These are phyloP conservation scores for Anastrepha obliqua DNA, from an alignment of 1,140 invertebrate genomes.

Conservation along the genomic window DNA sequence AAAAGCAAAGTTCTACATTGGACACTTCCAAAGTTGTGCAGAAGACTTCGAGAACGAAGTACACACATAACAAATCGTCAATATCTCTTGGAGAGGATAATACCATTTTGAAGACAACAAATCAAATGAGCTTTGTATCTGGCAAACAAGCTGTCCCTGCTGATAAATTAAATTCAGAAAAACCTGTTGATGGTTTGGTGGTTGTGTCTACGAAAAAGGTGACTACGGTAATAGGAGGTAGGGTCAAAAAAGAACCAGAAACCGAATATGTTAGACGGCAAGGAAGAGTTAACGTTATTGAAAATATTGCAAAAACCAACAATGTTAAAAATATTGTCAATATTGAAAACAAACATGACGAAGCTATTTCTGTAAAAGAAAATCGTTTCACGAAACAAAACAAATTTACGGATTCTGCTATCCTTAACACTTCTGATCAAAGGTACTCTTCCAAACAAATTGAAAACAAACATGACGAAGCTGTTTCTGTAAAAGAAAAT, in stretches of 20 bases:
- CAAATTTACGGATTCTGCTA: neutral
- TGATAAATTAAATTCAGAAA: conserved; percentile 74
- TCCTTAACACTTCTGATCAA: neutral
- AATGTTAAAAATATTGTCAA: conserved; percentile 67
- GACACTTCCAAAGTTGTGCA: neutral
- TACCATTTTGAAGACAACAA: conserved; percentile 76
- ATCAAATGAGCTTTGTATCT: conserved; percentile 79
- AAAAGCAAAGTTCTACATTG: neutral
- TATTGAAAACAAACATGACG: conserved; percentile 67
- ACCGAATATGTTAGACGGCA: conserved; percentile 70
- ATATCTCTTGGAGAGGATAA: conserved; percentile 79
- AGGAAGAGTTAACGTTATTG: conserved; percentile 69
- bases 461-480: conserved; percentile 65
- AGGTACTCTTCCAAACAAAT: neutral
- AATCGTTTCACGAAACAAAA: conserved; percentile 52
- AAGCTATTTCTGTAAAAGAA: conserved; percentile 57
- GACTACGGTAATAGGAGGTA: conserved; percentile 72
- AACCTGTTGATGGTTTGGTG: conserved; percentile 76
- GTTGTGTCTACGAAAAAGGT: conserved; percentile 76
- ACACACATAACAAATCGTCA: conserved; percentile 80
- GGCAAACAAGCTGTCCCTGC: conserved; percentile 74
- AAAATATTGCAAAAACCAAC: conserved; percentile 68
- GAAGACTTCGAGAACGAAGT: conserved; percentile 64
- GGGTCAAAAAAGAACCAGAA: conserved; percentile 70
- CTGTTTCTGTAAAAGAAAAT: conserved; percentile 55